Evolutionary conservation across 2,113 vertebrate genomes (phyloP).

Genomic region (Myiagra hebetior): DNA sequence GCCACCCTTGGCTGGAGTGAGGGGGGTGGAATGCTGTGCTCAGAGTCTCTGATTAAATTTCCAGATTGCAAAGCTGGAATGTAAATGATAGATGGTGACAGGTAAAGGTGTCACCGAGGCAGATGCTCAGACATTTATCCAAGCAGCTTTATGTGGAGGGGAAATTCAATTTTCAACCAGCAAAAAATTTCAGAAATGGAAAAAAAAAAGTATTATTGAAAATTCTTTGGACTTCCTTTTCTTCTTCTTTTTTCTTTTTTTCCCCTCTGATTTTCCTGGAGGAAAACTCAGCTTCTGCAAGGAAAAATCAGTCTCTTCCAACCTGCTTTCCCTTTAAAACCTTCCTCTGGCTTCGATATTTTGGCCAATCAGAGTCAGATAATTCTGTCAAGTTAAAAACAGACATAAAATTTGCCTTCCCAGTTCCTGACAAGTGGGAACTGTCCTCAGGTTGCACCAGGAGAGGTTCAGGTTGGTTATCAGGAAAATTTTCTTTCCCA

Average conservation of each 20-base stretch:
- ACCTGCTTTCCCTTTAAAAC: neutral
- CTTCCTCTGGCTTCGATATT: neutral
- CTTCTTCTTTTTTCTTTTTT: accelerated
- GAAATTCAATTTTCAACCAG: neutral
- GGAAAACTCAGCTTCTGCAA: neutral
- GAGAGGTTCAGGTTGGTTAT: neutral
- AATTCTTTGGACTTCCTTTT: neutral
- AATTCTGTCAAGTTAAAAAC: neutral
- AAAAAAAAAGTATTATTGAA: neutral
- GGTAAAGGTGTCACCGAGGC: neutral
- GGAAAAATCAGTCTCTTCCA: neutral
- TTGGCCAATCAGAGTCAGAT: neutral
- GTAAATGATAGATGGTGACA: neutral
- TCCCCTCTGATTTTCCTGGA: neutral
- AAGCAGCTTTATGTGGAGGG: neutral
- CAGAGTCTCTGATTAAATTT: neutral
- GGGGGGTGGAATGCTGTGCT: neutral
- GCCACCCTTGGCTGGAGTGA: neutral
- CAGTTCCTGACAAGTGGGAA: neutral
- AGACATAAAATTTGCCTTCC: neutral
- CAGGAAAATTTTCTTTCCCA: neutral
- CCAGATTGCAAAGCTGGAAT: neutral
- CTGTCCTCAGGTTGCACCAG: neutral
- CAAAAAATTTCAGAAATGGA: neutral
- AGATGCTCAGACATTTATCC: neutral